These are phyloP conservation scores for Palythoa grandiflora DNA, from an alignment of 92 coral and sea anemone species.

Conservation along the genomic window DNA sequence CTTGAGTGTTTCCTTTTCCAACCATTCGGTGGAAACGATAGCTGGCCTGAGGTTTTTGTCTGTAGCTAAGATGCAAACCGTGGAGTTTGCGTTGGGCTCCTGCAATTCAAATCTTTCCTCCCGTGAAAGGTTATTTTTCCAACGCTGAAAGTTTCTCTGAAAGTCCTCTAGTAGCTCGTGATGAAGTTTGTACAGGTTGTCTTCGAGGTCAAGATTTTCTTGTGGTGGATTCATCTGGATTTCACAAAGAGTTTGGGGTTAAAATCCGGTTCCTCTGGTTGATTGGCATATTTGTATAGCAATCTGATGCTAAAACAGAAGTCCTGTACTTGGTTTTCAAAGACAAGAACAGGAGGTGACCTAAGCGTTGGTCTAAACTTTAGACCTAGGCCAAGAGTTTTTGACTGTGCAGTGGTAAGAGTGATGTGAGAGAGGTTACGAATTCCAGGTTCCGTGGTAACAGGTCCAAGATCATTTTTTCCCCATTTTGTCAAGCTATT, in stretches of 20 bases:
- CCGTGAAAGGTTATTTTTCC: neutral
- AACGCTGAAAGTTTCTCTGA: neutral
- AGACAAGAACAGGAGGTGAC: neutral
- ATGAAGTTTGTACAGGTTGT: neutral
- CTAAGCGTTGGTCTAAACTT: neutral
- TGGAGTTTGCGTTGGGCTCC: conserved; percentile 14
- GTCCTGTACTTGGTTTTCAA: neutral
- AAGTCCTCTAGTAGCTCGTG: neutral
- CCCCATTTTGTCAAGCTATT: neutral
- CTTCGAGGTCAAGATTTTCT: neutral
- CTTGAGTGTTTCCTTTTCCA: conserved; percentile 35
- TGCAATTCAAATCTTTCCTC: neutral
- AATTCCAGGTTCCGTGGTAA: neutral
- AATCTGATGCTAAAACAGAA: conserved; percentile 1
- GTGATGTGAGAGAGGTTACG: neutral
- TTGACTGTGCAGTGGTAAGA: neutral
- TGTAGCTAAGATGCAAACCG: conserved; percentile 42
- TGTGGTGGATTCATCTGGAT: neutral
- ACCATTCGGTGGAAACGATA: conserved; percentile 48
- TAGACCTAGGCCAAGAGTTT: neutral
- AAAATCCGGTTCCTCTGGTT: conserved; percentile 4
- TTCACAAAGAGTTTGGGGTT: neutral
- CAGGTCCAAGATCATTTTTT: neutral
- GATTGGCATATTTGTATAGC: neutral
- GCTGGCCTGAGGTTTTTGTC: conserved; percentile 60